phyloP scores from a whole-genome alignment of 2,797 vertebrate genomes.

The Rhinogobio ventralis region DNA sequence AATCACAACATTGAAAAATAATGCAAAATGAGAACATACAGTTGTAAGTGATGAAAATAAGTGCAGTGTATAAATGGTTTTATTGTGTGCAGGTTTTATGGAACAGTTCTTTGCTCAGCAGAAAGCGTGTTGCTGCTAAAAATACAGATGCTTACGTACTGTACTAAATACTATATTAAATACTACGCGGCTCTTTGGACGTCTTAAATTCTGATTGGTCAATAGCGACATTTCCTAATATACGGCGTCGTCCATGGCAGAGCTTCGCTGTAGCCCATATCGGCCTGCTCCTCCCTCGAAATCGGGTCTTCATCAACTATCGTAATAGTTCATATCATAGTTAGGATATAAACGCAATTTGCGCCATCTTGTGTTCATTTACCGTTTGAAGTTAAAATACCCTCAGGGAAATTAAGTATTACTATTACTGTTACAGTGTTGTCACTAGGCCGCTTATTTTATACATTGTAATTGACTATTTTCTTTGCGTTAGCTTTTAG shows the following conservation, averaged over 20 bases:
- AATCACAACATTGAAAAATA: not conserved
- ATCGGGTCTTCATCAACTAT: not conserved
- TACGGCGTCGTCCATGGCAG: not conserved
- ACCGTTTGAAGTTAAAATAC: not conserved
- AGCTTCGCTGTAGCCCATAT: not conserved
- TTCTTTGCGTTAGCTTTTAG: not conserved
- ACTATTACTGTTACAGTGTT: not conserved
- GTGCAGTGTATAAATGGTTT: not conserved
- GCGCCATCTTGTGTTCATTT: not conserved
- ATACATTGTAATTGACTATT: not conserved
- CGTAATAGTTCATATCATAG: no score
- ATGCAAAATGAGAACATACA: not conserved
- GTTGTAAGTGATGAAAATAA: not conserved
- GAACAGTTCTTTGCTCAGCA: not conserved
- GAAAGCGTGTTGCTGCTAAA: not conserved
- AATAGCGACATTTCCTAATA: not conserved
- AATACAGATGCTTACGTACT: not conserved
- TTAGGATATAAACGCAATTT: not conserved
- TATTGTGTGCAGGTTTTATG: not conserved
- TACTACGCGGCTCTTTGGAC: not conserved
- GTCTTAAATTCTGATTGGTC: conserved; percentile 1
- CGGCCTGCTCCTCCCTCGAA: not conserved
- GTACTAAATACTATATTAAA: not conserved
- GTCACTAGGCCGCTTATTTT: not conserved
- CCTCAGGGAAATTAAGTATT: not conserved